These are phyloP conservation scores for Rhizoglyphus robini DNA, from an alignment of 1,140 invertebrate species.

Conservation along the genomic window DNA sequence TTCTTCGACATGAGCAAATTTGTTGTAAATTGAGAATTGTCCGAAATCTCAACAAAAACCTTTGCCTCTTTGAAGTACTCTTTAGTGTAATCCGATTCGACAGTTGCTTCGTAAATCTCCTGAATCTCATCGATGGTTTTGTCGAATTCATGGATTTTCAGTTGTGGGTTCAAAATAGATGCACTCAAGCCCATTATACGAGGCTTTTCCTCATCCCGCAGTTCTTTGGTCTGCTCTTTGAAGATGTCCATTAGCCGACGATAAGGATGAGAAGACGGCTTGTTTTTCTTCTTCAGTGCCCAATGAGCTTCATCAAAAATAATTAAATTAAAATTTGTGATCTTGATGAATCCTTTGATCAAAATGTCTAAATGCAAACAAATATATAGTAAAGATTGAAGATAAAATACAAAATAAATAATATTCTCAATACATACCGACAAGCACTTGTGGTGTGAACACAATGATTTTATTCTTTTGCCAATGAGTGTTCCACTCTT, in stretches of 20 bases:
- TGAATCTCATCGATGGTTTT: neutral
- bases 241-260: slow-evolving; percentile 50
- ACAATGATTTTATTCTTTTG: neutral
- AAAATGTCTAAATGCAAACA: too few species aligned
- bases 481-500: neutral
- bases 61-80: neutral
- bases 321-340: slow-evolving; percentile 56
- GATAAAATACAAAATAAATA: slow-evolving; percentile 42
- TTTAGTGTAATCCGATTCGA: neutral
- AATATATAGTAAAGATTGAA: slow-evolving; percentile 64
- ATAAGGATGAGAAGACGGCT: slow-evolving; percentile 45
- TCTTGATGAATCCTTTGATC: slow-evolving; percentile 43
- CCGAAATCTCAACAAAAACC: neutral
- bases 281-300: slow-evolving; percentile 34
- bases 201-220: slow-evolving; percentile 27
- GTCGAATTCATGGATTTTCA: neutral
- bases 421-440: neutral
- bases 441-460: neutral
- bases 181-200: slow-evolving; percentile 52
- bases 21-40: too few species aligned
- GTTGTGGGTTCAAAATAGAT: slow-evolving; percentile 32
- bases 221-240: neutral
- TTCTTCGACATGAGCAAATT: too few species aligned
- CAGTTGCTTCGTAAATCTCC: neutral
- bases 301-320: slow-evolving; percentile 88